Evolutionary conservation across 1,140 invertebrate genomes (phyloP).

Genomic region (Bactericera cockerelli): DNA sequence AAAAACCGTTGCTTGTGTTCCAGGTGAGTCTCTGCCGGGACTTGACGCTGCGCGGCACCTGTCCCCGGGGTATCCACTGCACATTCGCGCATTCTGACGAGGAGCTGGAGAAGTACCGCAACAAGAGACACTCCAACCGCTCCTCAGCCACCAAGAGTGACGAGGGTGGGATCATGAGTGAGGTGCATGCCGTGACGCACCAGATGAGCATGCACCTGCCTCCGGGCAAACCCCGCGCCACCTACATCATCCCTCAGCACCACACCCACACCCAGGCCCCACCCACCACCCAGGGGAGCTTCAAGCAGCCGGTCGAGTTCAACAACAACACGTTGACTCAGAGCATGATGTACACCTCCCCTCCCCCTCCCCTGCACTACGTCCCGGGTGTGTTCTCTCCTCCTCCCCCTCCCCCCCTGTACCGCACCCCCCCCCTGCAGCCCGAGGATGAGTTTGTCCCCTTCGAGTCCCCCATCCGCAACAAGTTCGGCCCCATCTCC

Average conservation of each 20-base stretch:
- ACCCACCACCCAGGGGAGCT: conserved; percentile 25
- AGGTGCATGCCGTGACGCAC: background rate
- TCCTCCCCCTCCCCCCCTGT: background rate
- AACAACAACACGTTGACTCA: conserved; percentile 19
- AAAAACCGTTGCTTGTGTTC: too few relatives aligned
- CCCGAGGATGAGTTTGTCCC: conserved; percentile 59
- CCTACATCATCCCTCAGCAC: conserved; percentile 13
- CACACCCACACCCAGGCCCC: background rate
- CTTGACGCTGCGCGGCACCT: conserved; percentile 53
- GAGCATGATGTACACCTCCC: conserved; percentile 12
- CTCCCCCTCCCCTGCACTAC: background rate
- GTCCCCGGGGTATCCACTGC: conserved; percentile 71
- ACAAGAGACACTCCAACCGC: conserved; percentile 6
- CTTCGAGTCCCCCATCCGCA: conserved; percentile 51
- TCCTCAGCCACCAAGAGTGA: conserved; percentile 10
- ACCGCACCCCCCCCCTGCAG: conserved; percentile 38
- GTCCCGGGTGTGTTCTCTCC: conserved; percentile 11
- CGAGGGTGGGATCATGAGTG: background rate
- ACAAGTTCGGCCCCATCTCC: conserved; percentile 68
- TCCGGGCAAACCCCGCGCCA: background rate
- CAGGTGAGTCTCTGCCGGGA: conserved; percentile 70
- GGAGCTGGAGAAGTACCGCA: conserved; percentile 61
- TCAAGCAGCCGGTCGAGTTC: conserved; percentile 14
- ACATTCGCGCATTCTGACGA: conserved; percentile 85
- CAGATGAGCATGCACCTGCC: background rate